Conservation (phyloP, 2,888 invertebrate genomes). For the Agriopis aurantiaria region DNA sequence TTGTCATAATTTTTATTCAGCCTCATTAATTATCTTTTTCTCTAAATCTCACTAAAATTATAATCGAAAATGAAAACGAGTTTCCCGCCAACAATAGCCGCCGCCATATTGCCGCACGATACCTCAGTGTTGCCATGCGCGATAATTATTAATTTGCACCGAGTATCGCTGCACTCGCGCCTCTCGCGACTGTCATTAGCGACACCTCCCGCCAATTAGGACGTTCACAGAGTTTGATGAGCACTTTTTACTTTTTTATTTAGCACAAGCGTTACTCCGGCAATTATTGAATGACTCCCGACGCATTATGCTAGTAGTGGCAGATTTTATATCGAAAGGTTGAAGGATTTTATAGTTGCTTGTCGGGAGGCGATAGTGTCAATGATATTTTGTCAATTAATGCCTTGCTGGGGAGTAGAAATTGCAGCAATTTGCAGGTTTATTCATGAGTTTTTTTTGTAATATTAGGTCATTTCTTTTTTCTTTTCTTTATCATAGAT, state of each 20-base stretch:
- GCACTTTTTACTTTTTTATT: slow-evolving; percentile 74
- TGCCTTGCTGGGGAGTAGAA: slow-evolving; percentile 9
- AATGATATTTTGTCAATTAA: slow-evolving; percentile 47
- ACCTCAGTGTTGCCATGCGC: slow-evolving; percentile 81
- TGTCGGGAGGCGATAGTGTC: slow-evolving; percentile 58
- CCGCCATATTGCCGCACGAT: slow-evolving; percentile 78
- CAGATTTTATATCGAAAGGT: slow-evolving; percentile 55
- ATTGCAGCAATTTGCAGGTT: slow-evolving; percentile 21
- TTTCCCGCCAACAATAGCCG: slow-evolving; percentile 72
- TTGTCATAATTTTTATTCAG: no score
- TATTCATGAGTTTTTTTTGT: neutral
- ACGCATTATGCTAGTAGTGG: slow-evolving; percentile 70
- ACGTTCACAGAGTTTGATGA: slow-evolving; percentile 80
- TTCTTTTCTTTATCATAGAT: no score
- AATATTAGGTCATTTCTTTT: no score
- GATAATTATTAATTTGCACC: slow-evolving; percentile 85
- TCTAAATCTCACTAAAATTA: slow-evolving; percentile 49
- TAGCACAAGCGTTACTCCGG: slow-evolving; percentile 80
- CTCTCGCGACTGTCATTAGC: slow-evolving; percentile 80
- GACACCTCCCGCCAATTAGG: slow-evolving; percentile 86
- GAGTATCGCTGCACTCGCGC: slow-evolving; percentile 54
- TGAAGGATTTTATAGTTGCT: slow-evolving; percentile 54
- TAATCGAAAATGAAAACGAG: slow-evolving; percentile 67
- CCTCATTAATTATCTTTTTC: slow-evolving; percentile 4
- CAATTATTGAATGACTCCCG: slow-evolving; percentile 81